Base-by-base conservation (phyloP, 2,888 invertebrate genomes). In the Cistogaster globosa region DNA sequence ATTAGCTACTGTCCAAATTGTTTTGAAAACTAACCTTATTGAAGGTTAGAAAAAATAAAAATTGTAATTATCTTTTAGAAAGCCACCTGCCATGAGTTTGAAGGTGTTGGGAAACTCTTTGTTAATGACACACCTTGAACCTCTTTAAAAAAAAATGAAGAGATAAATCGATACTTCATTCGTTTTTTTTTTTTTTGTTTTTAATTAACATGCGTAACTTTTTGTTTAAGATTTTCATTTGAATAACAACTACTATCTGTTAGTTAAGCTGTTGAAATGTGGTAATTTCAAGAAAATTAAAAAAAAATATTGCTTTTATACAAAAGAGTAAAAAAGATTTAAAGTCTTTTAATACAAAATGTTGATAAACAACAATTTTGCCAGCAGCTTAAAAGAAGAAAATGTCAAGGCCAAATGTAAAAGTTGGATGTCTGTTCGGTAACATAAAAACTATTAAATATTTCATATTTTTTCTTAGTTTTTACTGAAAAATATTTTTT, bases 101-200 rank as follows among this genome's bases (percentile, higher is more conserved):
- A 48, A n/a, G 14, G 5, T 14, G 65, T 48, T 38, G 55, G 55
- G 16, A 16, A 62, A n/a, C 11, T 22, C 32, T 20, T 36, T 42
- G 5, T n/a, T 75, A 81, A 69, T 63, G 75, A 69, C 75, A 75
- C 68, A 63, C 74, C 68, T 75, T 75, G 74, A 81, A 81, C 81
- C 51, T 68, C 51, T 8, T 18, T 7, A 18, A 16, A 65, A 22
- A 62, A 51, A 22, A 22, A 16, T 20, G 48, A 48, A 18, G 16
- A 48, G 9, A 42, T 42, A 42, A 42, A 42, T 42, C 42, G 42
- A 42, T 42, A 42, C 12, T 12, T 12, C 12, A 12, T 42, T 12
- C 12, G 12, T 42, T 12, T 42, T 42, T 38, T 5, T 6, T 32
- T 32, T 32, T 7, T 32, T 32, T 32, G 32, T 32, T 32, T 12